Base-by-base conservation (phyloP, 2,888 invertebrate species). In the Ephialtes manifestator region DNA sequence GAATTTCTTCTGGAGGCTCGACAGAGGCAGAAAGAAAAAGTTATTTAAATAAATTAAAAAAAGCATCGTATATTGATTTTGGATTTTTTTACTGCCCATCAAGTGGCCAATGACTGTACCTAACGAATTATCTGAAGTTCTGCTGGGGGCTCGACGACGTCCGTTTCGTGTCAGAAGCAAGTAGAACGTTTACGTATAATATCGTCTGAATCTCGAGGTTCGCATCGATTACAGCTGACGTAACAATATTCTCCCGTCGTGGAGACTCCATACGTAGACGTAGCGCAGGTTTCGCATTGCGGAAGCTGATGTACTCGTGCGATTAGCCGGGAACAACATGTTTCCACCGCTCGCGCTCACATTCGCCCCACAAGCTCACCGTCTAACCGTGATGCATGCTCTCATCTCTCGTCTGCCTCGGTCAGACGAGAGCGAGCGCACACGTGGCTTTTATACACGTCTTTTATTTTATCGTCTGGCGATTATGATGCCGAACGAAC, bases 241-340 rank as follows among this genome's bases (percentile, higher is more conserved):
- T 67, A 72, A 77, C 28, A 39, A 65, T 35, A 35, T 67, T 76
- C 20, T 48, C 65, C 15, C 39, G 53, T 13, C 71, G 70, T 63
- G 3, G 39, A 31, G 76, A 76, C 39, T 31, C 39, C 39, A 48
- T 28, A 10, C 81, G 24, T 1, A 1, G 84, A 88, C 85, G 75
- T 76, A 81, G 80, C 18, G 24, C 51, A 18, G 71, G 86, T 81
- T 87, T 82, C 80, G 76, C 77, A 87, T 88, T 81, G 84, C 88
- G 88, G 88, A 89, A 89, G 88, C 68, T 84, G 85, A 86, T 75
- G 71, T 86, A 83, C 85, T 83, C 74, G 79, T 82, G 79, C 83
- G 86, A 58, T 80, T 74, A 72, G 81, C 79, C 82, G 84, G 71
- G 53, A 71, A 74, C 48, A 67, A 88, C 86, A 84, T 88, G 84